Percentiles rank a stretch among this genome's conserved stretches.
Conservation (phyloP, 2,888 invertebrate species). For the Leuctra nigra region DNA sequence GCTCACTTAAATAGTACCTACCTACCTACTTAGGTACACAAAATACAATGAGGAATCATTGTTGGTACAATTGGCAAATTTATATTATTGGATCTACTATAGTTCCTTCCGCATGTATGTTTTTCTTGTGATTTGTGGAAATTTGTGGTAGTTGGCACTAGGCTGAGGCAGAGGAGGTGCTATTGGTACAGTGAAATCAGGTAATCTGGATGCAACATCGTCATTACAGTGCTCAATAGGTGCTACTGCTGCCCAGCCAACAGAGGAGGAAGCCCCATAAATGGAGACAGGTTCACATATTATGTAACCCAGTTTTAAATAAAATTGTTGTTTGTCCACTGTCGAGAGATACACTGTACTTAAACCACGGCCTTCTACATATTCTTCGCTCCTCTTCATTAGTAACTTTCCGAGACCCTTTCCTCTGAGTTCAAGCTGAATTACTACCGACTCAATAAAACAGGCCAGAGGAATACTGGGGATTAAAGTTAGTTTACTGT, state of each 20-base stretch:
- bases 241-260: neutral
- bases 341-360: constrained; percentile 22
- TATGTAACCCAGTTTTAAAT: constrained; percentile 22
- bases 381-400: constrained; percentile 22
- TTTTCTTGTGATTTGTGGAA: no score
- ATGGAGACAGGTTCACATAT: constrained; percentile 24
- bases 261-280: constrained; percentile 17
- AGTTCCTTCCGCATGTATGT: neutral
- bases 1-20: no score
- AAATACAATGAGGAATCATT: no score
- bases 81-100: no score
- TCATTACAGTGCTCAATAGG: no score
- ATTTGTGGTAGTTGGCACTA: no score
- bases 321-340: constrained; percentile 24
- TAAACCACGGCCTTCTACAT: constrained; percentile 8
- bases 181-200: neutral
- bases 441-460: constrained; percentile 25
- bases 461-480: constrained; percentile 20
- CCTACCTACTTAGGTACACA: no score
- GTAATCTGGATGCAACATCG: no score
- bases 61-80: no score
- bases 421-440: constrained; percentile 22
- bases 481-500: constrained; percentile 25
- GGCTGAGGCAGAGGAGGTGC: constrained; percentile 24
- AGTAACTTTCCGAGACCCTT: constrained; percentile 25